Conservation (phyloP, 1,140 invertebrate genomes). For the Ceratosolen solmsi region DNA sequence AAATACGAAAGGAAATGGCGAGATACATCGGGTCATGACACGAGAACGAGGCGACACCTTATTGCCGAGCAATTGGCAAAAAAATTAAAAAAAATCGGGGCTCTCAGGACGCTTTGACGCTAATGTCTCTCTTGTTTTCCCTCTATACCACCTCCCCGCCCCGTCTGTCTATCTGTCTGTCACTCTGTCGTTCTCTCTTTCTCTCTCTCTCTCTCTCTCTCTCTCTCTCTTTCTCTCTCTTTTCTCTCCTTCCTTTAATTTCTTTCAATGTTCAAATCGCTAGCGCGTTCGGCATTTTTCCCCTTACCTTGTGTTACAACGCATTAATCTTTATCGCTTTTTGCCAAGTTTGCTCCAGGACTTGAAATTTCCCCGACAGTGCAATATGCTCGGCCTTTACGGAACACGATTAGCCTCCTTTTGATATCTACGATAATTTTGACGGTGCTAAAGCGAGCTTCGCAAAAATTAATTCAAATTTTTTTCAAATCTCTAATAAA, state of each 20-base stretch:
- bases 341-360: background rate
- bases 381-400: conserved; percentile 6
- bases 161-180: background rate
- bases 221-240: background rate
- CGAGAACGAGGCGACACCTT: conserved; percentile 7
- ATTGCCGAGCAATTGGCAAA: conserved; percentile 25
- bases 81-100: conserved; percentile 47
- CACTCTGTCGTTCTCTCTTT: background rate
- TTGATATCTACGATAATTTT: background rate
- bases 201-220: background rate
- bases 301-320: background rate
- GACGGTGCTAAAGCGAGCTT: background rate
- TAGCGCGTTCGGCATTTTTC: background rate
- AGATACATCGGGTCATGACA: conserved; percentile 33
- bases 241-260: background rate
- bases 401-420: background rate
- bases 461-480: background rate
- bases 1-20: background rate
- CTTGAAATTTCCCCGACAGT: background rate
- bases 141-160: no score
- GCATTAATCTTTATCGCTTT: background rate
- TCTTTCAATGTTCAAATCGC: background rate
- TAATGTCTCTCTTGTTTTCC: background rate
- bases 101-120: background rate
- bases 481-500: background rate